Percentiles rank a stretch among this genome's conserved stretches.
Evolutionary conservation across 2,797 vertebrate species (phyloP).

Genomic region (Gobionotothen gibberifrons): DNA sequence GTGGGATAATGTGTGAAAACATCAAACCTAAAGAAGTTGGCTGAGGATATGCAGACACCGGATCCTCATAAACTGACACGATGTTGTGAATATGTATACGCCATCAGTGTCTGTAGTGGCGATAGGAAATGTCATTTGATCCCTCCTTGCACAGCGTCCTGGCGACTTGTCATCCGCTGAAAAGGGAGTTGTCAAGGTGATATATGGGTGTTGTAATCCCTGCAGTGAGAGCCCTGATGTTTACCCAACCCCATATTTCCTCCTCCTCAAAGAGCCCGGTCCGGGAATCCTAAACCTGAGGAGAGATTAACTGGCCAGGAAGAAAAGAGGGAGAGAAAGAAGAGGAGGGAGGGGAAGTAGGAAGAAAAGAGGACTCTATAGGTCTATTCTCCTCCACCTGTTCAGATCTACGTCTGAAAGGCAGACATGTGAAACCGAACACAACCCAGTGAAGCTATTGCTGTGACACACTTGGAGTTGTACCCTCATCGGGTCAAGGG

Average conservation of each 20-base stretch:
- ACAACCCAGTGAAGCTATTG: conserved; percentile 64
- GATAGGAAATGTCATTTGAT: conserved; percentile 85
- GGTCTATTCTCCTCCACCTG: conserved; percentile 77
- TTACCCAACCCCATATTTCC: conserved; percentile 86
- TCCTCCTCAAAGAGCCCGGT: conserved; percentile 82
- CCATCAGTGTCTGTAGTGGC: conserved; percentile 71
- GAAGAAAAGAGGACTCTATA: conserved; percentile 65
- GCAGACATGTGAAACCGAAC: conserved; percentile 79
- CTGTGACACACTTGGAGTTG: conserved; percentile 62
- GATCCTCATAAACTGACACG: conserved; percentile 66
- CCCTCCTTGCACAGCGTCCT: conserved; percentile 71
- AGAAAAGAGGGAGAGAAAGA: conserved; percentile 72
- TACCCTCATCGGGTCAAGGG: conserved; percentile 56
- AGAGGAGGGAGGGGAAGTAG: conserved; percentile 50
- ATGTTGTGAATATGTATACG: conserved; percentile 73
- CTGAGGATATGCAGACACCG: conserved; percentile 50
- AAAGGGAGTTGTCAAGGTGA: conserved; percentile 87
- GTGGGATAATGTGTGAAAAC: conserved; percentile 58
- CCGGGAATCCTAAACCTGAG: conserved; percentile 85
- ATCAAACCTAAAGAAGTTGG: conserved; percentile 47
- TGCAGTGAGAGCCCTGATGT: conserved; percentile 85
- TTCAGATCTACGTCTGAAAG: conserved; percentile 77
- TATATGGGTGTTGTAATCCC: conserved; percentile 87
- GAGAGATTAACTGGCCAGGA: conserved; percentile 84
- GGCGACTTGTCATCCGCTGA: conserved; percentile 84